These are phyloP conservation scores for Andricus curvator DNA, from an alignment of 2,888 invertebrate genomes.

Conservation along the genomic window DNA sequence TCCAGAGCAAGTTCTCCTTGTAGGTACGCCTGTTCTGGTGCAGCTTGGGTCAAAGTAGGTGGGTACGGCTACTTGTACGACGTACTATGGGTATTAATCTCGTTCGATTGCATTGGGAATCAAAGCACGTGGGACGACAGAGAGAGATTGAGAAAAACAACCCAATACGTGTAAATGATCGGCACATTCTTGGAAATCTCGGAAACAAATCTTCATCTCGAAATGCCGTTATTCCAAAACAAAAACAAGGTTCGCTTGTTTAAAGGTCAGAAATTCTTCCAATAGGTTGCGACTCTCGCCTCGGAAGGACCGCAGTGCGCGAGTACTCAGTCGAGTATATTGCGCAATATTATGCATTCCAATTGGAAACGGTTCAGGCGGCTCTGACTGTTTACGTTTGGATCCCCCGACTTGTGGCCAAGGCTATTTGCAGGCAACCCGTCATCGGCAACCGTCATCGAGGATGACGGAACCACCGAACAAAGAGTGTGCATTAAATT, in stretches of 20 bases:
- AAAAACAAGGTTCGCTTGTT: not conserved
- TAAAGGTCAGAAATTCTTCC: too few species aligned
- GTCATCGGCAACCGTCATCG: too few species aligned
- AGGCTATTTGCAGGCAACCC: too few species aligned
- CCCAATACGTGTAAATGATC: constrained; percentile 19
- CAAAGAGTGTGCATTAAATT: too few species aligned
- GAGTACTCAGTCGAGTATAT: too few species aligned
- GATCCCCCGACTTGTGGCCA: too few species aligned
- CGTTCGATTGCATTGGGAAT: constrained; percentile 57
- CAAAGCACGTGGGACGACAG: constrained; percentile 48
- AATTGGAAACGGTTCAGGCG: too few species aligned
- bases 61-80: constrained; percentile 49
- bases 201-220: not conserved
- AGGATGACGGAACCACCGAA: too few species aligned
- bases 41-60: constrained; percentile 52
- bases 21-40: constrained; percentile 30
- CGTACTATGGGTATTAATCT: constrained; percentile 60
- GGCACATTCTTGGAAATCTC: not conserved
- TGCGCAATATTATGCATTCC: too few species aligned
- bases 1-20: constrained; percentile 39
- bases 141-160: constrained; percentile 8
- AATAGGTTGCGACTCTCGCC: too few species aligned
- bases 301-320: too few species aligned
- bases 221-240: constrained; percentile 1
- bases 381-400: too few species aligned